Percentiles rank a stretch among this genome's conserved stretches.
phyloP scores from a whole-genome alignment of 2,113 vertebrate genomes.

The Xyrauchen texanus region DNA sequence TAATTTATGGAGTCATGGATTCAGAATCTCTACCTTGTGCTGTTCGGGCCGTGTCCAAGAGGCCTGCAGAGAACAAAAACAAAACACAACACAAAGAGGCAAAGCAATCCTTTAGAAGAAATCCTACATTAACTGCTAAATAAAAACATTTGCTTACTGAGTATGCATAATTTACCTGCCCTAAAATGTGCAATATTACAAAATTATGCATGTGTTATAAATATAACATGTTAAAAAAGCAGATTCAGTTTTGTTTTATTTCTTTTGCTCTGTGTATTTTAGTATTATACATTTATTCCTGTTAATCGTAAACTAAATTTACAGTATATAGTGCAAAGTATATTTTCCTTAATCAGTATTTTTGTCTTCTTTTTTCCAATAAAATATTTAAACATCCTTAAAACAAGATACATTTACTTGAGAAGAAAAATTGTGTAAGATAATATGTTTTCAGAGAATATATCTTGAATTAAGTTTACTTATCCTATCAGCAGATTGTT shows the following conservation, averaged over 20 bases:
- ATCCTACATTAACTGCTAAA: conserved; percentile 46
- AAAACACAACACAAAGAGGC: conserved; percentile 79
- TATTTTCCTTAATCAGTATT: too few species aligned
- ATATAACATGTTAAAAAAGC: neutral
- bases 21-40: conserved; percentile 93
- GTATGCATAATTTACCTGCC: conserved; percentile 46
- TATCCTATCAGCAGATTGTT: too few species aligned
- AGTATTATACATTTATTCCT: too few species aligned
- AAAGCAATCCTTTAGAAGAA: conserved; percentile 73
- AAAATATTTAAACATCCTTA: too few species aligned
- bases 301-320: too few species aligned
- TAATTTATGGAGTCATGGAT: conserved; percentile 27
- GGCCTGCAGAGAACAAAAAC: conserved; percentile 95
- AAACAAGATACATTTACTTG: too few species aligned
- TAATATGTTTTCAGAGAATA: too few species aligned
- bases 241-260: neutral
- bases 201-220: neutral
- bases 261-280: too few species aligned
- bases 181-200: neutral
- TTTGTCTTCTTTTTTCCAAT: too few species aligned
- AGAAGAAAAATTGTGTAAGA: too few species aligned
- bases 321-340: too few species aligned
- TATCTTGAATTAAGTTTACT: too few species aligned
- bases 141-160: conserved; percentile 45
- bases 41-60: conserved; percentile 98